A percentile compares a stretch with the other conserved stretches of the same genome.
phyloP scores from a whole-genome alignment of 2,113 vertebrate genomes.

The Paramormyrops kingsleyae region DNA sequence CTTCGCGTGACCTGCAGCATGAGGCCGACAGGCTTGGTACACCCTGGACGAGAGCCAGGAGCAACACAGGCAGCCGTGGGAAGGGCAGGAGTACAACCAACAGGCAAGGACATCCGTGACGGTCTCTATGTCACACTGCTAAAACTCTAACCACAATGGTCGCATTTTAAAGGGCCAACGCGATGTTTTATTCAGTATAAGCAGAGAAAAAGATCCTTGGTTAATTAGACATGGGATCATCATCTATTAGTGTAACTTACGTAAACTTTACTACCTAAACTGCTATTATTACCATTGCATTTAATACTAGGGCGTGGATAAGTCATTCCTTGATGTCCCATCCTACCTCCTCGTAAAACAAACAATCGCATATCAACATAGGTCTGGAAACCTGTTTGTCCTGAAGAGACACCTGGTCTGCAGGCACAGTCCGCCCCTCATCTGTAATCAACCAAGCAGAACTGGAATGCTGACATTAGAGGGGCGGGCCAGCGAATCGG shows the following conservation, averaged over 20 bases:
- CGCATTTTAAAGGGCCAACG: background rate
- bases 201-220: background rate
- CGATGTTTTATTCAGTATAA: background rate
- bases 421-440: constrained; percentile 13
- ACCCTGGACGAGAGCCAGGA: background rate
- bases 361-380: background rate
- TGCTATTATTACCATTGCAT: background rate
- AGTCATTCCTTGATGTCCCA: background rate
- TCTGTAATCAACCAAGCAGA: constrained; percentile 16
- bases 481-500: background rate
- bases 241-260: background rate
- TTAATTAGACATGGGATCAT: background rate
- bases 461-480: background rate
- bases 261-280: background rate
- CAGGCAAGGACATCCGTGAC: background rate
- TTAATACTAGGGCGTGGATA: background rate
- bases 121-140: background rate
- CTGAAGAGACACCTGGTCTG: background rate
- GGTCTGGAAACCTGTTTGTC: constrained; percentile 40
- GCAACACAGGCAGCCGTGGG: background rate
- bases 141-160: background rate
- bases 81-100: background rate
- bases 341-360: background rate
- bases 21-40: background rate
- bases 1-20: background rate